These are phyloP conservation scores for Drosophila cracens DNA, from an alignment of 2,888 invertebrate species.

Conservation along the genomic window DNA sequence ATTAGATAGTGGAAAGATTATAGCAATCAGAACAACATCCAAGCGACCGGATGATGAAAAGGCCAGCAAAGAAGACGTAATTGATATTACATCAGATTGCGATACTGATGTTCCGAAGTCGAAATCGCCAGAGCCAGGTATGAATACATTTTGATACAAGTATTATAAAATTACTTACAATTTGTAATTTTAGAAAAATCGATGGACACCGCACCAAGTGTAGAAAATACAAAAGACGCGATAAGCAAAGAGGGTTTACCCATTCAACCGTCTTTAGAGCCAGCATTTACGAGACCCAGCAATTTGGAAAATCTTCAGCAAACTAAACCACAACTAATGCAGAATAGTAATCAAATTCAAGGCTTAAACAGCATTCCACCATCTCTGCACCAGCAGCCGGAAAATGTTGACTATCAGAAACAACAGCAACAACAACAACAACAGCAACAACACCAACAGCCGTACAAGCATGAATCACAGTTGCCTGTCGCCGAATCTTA, in stretches of 20 bases:
- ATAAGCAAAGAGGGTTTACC: conserved; percentile 32
- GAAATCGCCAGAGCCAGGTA: conserved; percentile 61
- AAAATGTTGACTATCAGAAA: conserved; percentile 44
- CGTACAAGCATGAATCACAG: conserved; percentile 66
- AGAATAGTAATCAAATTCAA: conserved; percentile 38
- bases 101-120: conserved; percentile 67
- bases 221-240: conserved; percentile 26
- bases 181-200: conserved; percentile 36
- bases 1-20: conserved; percentile 96
- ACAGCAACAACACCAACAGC: conserved; percentile 6
- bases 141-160: background rate
- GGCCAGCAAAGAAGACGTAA: conserved; percentile 75
- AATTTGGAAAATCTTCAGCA: conserved; percentile 24
- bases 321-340: conserved; percentile 37
- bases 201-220: conserved; percentile 27
- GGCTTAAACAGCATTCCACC: conserved; percentile 31
- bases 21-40: conserved; percentile 90
- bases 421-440: conserved; percentile 34
- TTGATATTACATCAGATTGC: conserved; percentile 81
- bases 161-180: background rate
- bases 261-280: conserved; percentile 13
- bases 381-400: conserved; percentile 25
- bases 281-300: conserved; percentile 23
- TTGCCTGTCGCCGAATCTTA: conserved; percentile 55
- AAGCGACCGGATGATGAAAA: conserved; percentile 77